Conservation (phyloP, 2,113 vertebrate genomes). For the Tragulus kanchil region DNA sequence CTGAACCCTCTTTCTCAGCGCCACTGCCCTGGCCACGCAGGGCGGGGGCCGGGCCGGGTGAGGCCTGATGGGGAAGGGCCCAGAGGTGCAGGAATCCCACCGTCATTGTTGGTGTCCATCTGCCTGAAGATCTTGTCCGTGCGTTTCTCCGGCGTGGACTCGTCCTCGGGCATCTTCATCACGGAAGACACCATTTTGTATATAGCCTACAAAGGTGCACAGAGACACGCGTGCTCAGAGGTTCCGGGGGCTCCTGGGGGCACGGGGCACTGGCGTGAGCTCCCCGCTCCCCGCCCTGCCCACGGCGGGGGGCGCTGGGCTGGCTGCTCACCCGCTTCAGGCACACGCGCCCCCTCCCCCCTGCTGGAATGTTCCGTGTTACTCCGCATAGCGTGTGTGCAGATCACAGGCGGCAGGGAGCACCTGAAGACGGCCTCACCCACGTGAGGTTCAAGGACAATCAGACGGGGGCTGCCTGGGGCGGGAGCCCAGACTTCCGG, state of each 20-base stretch:
- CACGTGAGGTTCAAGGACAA: not conserved
- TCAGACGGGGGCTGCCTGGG: not conserved
- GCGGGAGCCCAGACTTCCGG: fast-evolving
- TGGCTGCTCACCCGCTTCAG: fast-evolving
- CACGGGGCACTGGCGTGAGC: not conserved
- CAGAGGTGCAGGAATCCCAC: constrained; percentile 76
- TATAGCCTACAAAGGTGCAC: constrained; percentile 86
- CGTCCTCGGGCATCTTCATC: constrained; percentile 93
- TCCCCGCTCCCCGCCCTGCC: not conserved
- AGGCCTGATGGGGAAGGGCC: too few species aligned
- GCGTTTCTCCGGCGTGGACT: constrained; percentile 93
- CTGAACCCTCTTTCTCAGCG: not conserved
- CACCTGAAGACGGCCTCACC: not conserved
- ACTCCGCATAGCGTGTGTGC: fast-evolving
- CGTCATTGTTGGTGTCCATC: constrained; percentile 94
- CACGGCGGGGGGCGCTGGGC: fast-evolving
- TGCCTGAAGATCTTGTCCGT: constrained; percentile 95
- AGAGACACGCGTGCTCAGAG: fast-evolving
- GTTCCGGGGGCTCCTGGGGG: fast-evolving
- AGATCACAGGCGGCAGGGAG: fast-evolving
- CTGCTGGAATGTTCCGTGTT: not conserved
- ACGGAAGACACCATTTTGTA: constrained; percentile 94
- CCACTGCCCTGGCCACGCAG: fast-evolving
- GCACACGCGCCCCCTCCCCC: too few species aligned
- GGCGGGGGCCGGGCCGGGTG: fast-evolving